Evolutionary conservation across 2,888 invertebrate species (phyloP).

Genomic region (Craniophora ligustri): DNA sequence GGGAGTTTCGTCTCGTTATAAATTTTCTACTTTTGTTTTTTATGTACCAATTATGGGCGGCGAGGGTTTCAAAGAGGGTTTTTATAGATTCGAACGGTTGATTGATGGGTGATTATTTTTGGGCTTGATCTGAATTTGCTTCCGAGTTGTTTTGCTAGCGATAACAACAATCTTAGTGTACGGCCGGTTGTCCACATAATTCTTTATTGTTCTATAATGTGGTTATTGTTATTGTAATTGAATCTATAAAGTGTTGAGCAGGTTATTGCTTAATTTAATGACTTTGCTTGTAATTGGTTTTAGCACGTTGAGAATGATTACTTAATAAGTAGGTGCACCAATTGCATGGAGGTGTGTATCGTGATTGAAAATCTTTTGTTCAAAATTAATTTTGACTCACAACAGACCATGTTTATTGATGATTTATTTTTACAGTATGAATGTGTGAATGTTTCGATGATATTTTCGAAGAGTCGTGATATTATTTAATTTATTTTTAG

Average conservation of each 20-base stretch:
- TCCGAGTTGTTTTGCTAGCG: constrained; percentile 78
- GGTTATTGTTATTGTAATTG: constrained; percentile 62
- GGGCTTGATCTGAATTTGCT: constrained; percentile 79
- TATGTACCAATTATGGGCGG: constrained; percentile 78
- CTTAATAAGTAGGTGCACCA: constrained; percentile 2
- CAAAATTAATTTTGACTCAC: too few relatives aligned
- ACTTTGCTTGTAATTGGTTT: constrained; percentile 19
- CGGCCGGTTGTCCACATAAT: constrained; percentile 64
- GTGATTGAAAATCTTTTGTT: background rate
- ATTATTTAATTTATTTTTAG: too few relatives aligned
- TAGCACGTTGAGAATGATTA: constrained; percentile 4
- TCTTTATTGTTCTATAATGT: constrained; percentile 61
- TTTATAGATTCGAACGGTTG: constrained; percentile 75
- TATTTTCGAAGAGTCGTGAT: too few relatives aligned
- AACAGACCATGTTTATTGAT: too few relatives aligned
- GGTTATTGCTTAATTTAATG: constrained; percentile 40
- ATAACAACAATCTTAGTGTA: constrained; percentile 65
- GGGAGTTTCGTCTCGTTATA: constrained; percentile 84
- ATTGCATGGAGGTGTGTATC: background rate
- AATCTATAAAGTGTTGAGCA: constrained; percentile 49
- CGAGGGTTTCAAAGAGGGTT: constrained; percentile 78
- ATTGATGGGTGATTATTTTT: constrained; percentile 87
- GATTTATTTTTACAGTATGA: too few relatives aligned
- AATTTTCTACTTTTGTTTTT: constrained; percentile 87
- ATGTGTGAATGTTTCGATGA: too few relatives aligned